A percentile compares a stretch with the other conserved stretches of the same genome.
Conservation (phyloP, 2,797 vertebrate species). For the Toxotes lorentzi region DNA sequence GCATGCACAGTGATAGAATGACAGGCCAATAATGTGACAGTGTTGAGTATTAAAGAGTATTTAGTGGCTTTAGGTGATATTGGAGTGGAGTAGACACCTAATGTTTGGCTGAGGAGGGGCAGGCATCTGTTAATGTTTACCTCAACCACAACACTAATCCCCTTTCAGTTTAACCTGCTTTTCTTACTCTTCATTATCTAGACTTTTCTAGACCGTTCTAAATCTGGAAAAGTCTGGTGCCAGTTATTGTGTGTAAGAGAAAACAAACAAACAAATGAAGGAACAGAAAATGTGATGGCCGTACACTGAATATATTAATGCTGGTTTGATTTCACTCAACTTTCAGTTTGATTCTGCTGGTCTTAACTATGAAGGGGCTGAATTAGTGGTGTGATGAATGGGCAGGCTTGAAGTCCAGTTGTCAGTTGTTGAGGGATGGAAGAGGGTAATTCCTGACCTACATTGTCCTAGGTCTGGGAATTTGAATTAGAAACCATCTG, state of each 20-base stretch:
- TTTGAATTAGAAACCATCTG: conserved; percentile 17
- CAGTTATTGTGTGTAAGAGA: neutral
- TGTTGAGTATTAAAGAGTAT: conserved; percentile 51
- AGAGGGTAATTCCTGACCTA: conserved; percentile 22
- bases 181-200: conserved; percentile 10
- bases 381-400: conserved; percentile 9
- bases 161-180: conserved; percentile 39
- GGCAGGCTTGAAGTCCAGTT: conserved; percentile 28
- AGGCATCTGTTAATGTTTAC: conserved; percentile 65
- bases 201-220: conserved; percentile 1
- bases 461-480: conserved; percentile 30
- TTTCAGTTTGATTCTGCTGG: neutral
- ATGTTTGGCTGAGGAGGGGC: conserved; percentile 35
- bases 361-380: neutral
- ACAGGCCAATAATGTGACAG: conserved; percentile 37
- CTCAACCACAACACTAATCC: conserved; percentile 44
- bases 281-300: neutral
- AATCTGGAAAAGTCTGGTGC: neutral
- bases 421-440: conserved; percentile 42
- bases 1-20: conserved; percentile 14
- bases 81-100: conserved; percentile 28
- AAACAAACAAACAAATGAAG: neutral
- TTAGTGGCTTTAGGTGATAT: conserved; percentile 54
- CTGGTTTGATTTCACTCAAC: neutral
- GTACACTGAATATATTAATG: neutral